Percentiles rank a stretch among this genome's conserved stretches.
These are phyloP conservation scores for Palythoa grandiflora DNA, from an alignment of 92 coral and sea anemone species.

Conservation along the genomic window DNA sequence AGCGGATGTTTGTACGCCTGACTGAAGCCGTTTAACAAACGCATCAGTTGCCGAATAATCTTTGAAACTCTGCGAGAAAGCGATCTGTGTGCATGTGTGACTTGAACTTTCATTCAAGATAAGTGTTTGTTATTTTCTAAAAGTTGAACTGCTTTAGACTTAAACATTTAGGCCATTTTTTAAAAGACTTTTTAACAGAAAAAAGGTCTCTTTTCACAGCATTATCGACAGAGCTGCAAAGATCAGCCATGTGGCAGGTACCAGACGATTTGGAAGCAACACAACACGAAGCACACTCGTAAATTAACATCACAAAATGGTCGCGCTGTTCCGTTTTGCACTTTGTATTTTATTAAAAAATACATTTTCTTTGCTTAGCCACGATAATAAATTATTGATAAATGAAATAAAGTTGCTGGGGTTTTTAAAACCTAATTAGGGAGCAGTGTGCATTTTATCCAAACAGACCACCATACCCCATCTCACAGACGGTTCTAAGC, in stretches of 20 bases:
- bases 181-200: neutral
- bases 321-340: neutral
- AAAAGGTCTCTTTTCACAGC: neutral
- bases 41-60: slow-evolving; percentile 32
- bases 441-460: neutral
- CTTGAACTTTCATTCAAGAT: neutral
- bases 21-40: slow-evolving; percentile 35
- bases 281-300: neutral
- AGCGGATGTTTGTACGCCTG: slow-evolving; percentile 46
- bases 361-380: neutral
- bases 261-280: slow-evolving; percentile 26
- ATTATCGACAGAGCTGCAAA: neutral
- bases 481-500: neutral
- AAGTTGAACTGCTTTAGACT: neutral
- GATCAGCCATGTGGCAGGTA: neutral
- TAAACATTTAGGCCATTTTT: neutral
- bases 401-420: neutral
- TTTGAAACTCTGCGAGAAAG: slow-evolving; percentile 28
- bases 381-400: neutral
- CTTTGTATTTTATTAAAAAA: neutral
- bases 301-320: slow-evolving; percentile 40
- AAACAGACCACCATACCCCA: slow-evolving; percentile 38
- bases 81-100: neutral
- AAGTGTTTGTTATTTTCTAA: neutral
- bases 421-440: slow-evolving; percentile 23